These are phyloP conservation scores for Heliangelus exortis DNA, from an alignment of 2,797 vertebrate species.

Conservation along the genomic window DNA sequence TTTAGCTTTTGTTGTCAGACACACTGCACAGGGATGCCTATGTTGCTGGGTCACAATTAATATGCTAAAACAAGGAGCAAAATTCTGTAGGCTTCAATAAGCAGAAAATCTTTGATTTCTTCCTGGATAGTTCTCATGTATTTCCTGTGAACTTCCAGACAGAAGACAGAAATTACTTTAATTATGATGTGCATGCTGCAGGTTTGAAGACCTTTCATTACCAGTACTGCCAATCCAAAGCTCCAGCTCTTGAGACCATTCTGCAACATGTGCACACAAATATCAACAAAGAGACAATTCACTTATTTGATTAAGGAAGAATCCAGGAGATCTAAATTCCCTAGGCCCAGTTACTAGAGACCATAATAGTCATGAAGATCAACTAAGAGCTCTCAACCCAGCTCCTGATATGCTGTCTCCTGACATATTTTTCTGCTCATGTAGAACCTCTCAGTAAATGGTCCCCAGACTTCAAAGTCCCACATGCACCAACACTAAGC, in stretches of 20 bases:
- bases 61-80: not conserved
- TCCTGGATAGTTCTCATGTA: not conserved
- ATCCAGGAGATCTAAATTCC: not conserved
- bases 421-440: not conserved
- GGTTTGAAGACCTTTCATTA: not conserved
- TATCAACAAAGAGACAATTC: not conserved
- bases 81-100: not conserved
- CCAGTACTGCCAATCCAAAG: rapidly evolving
- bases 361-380: not conserved
- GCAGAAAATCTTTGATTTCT: not conserved
- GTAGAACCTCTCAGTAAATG: not conserved
- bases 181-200: not conserved
- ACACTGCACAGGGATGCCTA: not conserved
- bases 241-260: not conserved
- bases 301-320: not conserved
- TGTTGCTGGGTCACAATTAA: not conserved
- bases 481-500: not conserved
- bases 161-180: not conserved
- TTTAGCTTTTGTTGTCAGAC: not conserved
- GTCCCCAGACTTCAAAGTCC: not conserved
- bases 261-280: not conserved
- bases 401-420: not conserved
- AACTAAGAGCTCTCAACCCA: not conserved
- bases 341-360: not conserved
- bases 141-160: not conserved